Percentiles rank a stretch among this genome's conserved stretches.
These are phyloP conservation scores for Talpa occidentalis DNA, from an alignment of 2,113 vertebrate species.

Conservation along the genomic window DNA sequence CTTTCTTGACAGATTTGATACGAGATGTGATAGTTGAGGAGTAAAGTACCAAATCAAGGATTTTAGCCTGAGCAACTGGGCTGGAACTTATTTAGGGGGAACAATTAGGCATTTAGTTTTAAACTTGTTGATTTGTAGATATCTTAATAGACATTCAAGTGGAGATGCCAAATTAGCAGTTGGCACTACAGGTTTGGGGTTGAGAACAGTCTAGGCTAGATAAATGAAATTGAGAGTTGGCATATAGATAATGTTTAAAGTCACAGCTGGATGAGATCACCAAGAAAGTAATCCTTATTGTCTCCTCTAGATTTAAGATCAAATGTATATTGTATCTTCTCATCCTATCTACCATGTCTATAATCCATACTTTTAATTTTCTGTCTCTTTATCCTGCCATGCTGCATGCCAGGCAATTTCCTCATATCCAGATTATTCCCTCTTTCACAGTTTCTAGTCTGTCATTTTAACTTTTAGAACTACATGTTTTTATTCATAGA, in stretches of 20 bases:
- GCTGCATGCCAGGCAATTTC: not conserved
- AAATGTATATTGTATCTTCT: not conserved
- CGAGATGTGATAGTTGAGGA: not conserved
- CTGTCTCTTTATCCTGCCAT: not conserved
- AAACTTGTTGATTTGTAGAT: not conserved
- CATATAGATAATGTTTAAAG: not conserved
- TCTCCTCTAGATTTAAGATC: not conserved
- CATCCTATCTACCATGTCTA: not conserved
- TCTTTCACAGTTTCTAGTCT: not conserved
- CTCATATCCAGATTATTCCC: not conserved
- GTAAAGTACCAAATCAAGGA: not conserved
- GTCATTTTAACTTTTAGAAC: conserved; percentile 8
- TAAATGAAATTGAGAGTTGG: not conserved
- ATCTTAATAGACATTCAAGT: not conserved
- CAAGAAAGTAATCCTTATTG: not conserved
- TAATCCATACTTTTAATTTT: not conserved
- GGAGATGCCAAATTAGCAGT: conserved; percentile 8
- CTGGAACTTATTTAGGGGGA: not conserved
- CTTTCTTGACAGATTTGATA: not conserved
- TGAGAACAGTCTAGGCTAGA: not conserved
- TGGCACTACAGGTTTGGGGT: not conserved
- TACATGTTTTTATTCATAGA: not conserved
- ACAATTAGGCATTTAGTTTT: conserved; percentile 8
- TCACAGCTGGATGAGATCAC: not conserved
- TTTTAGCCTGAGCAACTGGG: not conserved